Evolutionary conservation across 2,797 vertebrate genomes (phyloP), one percentile per base, ranked within the genome.

Genomic region (Decapterus maruadsi): DNA sequence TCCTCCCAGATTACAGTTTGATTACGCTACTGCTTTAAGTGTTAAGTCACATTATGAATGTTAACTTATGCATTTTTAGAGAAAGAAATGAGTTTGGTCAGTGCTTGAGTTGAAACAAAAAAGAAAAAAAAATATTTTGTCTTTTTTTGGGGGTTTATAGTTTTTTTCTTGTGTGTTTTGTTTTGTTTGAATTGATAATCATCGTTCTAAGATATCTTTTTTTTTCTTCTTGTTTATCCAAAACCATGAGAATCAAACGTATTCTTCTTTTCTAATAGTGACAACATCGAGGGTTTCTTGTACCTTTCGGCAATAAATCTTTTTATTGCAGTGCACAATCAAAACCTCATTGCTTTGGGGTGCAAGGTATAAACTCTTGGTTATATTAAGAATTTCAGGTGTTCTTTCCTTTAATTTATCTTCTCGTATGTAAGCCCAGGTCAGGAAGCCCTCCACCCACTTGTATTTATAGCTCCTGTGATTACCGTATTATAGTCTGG

Each of bases 1-100:
- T 57, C 79, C 72, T 76, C 87, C 78, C 67, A 79, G 73, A 13
- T 75, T 68, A 78, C 78, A 74, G 48, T 89, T 84, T 61, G 72
- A 82, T 82, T 74, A 74, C 51, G 89, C 91, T 93, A 81, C 92
- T 82, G 93, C 92, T 95, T 94, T 90, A 90, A 89, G 91, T 94
- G 92, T 87, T 92, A 55, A 90, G 78, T 92, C 87, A 93, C 88
- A 84, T 91, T 91, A 87, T 94, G 90, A 95, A 94, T 95, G 94
- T 95, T 95, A 92, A 93, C 87, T 94, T 91, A 90, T 92, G 89
- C 93, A 85, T 90, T 90, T 90, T 91, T 89, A 87, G 81, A 83
- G 72, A 91, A 81, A 80, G 42, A 75, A 87, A 75, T 53, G 29
- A 77, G 75, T 89, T 85, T 83, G 77, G 84, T 89, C 65, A 31